These are phyloP conservation scores for Acleris literana DNA, from an alignment of 2,888 invertebrate genomes.

Conservation along the genomic window DNA sequence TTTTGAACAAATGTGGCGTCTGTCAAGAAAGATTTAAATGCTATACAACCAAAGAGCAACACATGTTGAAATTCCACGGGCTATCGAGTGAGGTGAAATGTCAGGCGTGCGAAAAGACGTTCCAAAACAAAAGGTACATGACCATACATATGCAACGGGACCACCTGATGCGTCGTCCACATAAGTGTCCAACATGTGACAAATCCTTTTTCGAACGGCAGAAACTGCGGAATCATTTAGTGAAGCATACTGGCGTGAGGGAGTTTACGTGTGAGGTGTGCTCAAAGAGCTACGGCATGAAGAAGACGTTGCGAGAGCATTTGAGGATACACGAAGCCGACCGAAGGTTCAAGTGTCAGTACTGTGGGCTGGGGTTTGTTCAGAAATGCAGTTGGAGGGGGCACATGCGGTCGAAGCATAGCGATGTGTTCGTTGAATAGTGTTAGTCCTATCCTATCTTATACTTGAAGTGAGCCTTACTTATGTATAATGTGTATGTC, in stretches of 20 bases:
- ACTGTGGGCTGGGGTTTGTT: conserved; percentile 55
- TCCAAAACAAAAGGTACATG: conserved; percentile 54
- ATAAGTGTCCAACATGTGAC: conserved; percentile 45
- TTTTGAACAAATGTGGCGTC: conserved; percentile 56
- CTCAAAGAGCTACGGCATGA: conserved; percentile 45
- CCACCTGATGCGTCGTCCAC: conserved; percentile 29
- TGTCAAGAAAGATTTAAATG: conserved; percentile 47
- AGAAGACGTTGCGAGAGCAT: conserved; percentile 39
- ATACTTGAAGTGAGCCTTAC: too few relatives aligned
- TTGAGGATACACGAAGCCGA: conserved; percentile 36
- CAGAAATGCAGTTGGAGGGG: conserved; percentile 46
- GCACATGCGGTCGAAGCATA: conserved; percentile 45
- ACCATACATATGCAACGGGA: conserved; percentile 52
- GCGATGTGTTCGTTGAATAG: conserved; percentile 10
- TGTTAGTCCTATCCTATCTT: not conserved
- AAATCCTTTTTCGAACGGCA: conserved; percentile 58
- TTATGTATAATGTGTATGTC: too few relatives aligned
- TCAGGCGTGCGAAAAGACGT: conserved; percentile 49
- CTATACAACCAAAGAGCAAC: conserved; percentile 48
- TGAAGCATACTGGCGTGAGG: conserved; percentile 56
- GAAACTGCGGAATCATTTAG: conserved; percentile 59
- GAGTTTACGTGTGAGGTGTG: conserved; percentile 58
- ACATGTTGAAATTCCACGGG: conserved; percentile 45
- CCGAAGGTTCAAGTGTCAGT: conserved; percentile 51
- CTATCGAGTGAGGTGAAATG: conserved; percentile 21